These are phyloP conservation scores for Thalpophila matura DNA, from an alignment of 2,888 invertebrate genomes.

Conservation along the genomic window DNA sequence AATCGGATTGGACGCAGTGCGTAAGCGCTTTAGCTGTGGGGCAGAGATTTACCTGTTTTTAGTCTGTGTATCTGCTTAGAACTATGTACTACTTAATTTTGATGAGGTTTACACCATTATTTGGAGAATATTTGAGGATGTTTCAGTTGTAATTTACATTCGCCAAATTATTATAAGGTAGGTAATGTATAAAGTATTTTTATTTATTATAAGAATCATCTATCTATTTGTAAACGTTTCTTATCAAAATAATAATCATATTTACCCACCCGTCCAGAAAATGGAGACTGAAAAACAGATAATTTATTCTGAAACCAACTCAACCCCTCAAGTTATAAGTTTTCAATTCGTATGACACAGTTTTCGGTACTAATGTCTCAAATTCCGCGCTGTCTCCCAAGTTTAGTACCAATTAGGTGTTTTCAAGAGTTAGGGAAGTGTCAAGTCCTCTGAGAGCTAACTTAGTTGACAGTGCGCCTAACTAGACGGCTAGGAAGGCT, in stretches of 20 bases:
- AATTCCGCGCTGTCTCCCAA: constrained; percentile 49
- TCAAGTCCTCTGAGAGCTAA: constrained; percentile 45
- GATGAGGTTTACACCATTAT: no score
- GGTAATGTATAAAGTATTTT: no score
- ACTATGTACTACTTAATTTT: no score
- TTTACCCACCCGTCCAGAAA: background rate
- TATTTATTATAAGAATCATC: no score
- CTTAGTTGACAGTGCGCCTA: constrained; percentile 51
- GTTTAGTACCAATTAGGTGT: constrained; percentile 61
- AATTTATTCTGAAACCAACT: constrained; percentile 14
- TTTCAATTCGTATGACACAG: constrained; percentile 12
- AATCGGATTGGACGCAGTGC: no score
- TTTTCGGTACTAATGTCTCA: constrained; percentile 30
- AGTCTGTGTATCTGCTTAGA: no score
- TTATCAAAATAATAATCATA: background rate
- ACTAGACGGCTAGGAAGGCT: constrained; percentile 46
- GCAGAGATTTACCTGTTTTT: no score
- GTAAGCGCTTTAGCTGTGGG: no score
- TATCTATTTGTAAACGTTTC: no score
- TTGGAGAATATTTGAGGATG: no score
- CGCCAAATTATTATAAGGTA: no score
- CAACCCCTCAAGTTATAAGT: constrained; percentile 3
- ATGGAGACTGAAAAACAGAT: background rate
- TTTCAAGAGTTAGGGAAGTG: constrained; percentile 55
- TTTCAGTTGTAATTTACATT: no score